phyloP scores from a whole-genome alignment of 2,797 vertebrate genomes.

The Thalassophryne amazonica region DNA sequence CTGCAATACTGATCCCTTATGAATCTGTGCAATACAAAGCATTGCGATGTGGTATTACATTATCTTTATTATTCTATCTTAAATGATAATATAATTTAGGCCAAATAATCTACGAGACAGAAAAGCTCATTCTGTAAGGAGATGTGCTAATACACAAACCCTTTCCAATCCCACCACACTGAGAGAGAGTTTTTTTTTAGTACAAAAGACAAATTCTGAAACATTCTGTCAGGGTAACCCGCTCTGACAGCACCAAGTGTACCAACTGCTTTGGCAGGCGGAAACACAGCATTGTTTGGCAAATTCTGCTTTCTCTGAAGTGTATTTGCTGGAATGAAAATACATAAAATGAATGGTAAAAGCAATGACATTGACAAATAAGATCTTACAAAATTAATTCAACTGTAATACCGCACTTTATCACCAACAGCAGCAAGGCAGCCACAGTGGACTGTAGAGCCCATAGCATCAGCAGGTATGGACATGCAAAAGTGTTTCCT shows the following conservation, averaged over 20 bases:
- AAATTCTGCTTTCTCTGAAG: constrained; percentile 4
- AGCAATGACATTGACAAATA: not conserved
- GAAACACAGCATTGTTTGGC: constrained; percentile 9
- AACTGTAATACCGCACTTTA: not conserved
- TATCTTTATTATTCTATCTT: no score
- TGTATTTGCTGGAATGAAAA: not conserved
- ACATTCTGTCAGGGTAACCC: constrained; percentile 29
- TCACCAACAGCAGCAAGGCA: not conserved
- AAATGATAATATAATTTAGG: no score
- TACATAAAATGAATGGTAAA: not conserved
- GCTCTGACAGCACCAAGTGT: not conserved
- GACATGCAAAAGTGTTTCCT: constrained; percentile 13
- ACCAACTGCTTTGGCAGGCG: constrained; percentile 19
- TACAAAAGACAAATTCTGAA: constrained; percentile 37
- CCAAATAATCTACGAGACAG: constrained; percentile 17
- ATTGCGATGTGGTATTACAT: no score
- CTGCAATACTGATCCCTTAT: no score
- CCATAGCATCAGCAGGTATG: constrained; percentile 12
- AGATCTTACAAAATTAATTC: not conserved
- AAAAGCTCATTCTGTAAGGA: constrained; percentile 27
- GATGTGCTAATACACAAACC: constrained; percentile 41
- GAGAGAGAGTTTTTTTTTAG: constrained; percentile 39
- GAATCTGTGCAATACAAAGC: no score
- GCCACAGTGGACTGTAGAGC: constrained; percentile 1
- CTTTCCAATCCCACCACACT: constrained; percentile 25